Evolutionary conservation across 2,113 vertebrate species (phyloP).

Genomic region (Caranx melampygus): DNA sequence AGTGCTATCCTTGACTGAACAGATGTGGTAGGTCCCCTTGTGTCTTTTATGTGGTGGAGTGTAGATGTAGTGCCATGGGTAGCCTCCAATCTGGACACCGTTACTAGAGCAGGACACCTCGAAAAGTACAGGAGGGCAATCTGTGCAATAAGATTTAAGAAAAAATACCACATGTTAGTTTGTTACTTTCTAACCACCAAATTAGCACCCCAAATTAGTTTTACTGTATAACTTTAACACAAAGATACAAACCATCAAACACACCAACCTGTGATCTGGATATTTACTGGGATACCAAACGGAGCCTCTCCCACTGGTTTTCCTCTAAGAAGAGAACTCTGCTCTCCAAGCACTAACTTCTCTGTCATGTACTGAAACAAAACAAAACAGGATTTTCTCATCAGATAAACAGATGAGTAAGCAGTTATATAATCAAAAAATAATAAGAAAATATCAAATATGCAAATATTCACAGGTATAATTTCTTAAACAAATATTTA

Average conservation of each 20-base stretch:
- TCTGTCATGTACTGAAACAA: conserved; percentile 90
- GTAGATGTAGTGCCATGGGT: conserved; percentile 97
- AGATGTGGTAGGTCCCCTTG: conserved; percentile 92
- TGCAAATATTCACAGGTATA: neutral
- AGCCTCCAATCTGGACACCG: conserved; percentile 94
- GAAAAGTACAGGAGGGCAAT: conserved; percentile 90
- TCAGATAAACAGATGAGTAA: neutral
- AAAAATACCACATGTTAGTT: neutral
- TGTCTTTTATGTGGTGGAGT: conserved; percentile 92
- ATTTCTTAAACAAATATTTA: neutral
- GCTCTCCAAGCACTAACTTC: conserved; percentile 86
- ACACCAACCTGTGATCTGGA: conserved; percentile 91
- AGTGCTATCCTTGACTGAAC: conserved; percentile 89
- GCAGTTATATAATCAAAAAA: neutral
- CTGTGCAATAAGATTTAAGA: conserved; percentile 72
- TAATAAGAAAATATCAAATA: neutral
- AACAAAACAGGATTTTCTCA: conserved; percentile 14
- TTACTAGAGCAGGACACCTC: conserved; percentile 91
- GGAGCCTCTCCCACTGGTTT: conserved; percentile 90
- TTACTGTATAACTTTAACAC: neutral
- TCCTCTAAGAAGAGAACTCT: conserved; percentile 87
- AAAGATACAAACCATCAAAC: neutral
- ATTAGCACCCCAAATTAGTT: too few relatives aligned
- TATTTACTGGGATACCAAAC: conserved; percentile 95
- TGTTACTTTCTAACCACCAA: neutral